Percentiles rank a stretch among this genome's conserved stretches.
phyloP scores from a whole-genome alignment of 2,113 vertebrate genomes.

The Platichthys flesus region DNA sequence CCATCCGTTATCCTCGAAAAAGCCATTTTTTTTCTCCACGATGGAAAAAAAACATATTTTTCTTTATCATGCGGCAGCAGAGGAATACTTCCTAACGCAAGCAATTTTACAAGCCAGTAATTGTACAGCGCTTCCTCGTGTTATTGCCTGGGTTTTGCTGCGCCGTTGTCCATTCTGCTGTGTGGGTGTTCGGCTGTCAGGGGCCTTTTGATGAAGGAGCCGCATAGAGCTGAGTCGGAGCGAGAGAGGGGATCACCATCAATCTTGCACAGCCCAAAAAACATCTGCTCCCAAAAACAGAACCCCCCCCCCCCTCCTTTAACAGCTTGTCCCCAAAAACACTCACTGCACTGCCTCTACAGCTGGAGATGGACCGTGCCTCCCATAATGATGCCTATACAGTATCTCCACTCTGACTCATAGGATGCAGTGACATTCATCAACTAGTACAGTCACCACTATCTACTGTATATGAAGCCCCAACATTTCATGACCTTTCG shows the following conservation, averaged over 20 bases:
- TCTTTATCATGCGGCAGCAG: constrained; percentile 10
- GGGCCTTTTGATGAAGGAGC: constrained; percentile 63
- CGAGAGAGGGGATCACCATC: constrained; percentile 35
- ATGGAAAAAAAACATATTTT: neutral
- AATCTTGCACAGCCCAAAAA: constrained; percentile 53
- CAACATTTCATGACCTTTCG: neutral
- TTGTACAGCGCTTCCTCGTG: constrained; percentile 35
- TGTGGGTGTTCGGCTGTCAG: constrained; percentile 58
- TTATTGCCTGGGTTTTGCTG: constrained; percentile 25
- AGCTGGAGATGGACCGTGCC: constrained; percentile 20
- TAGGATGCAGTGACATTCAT: neutral
- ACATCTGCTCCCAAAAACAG: constrained; percentile 58
- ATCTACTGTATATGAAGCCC: neutral
- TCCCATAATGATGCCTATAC: neutral
- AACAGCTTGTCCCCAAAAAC: constrained; percentile 31
- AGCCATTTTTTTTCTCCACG: neutral
- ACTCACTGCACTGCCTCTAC: constrained; percentile 32
- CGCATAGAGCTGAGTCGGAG: constrained; percentile 31
- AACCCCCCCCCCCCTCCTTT: constrained; percentile 7
- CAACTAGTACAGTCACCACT: neutral
- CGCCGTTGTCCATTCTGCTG: constrained; percentile 37
- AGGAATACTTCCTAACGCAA: constrained; percentile 11
- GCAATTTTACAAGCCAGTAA: constrained; percentile 23
- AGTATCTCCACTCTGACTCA: constrained; percentile 5
- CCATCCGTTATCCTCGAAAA: constrained; percentile 5